These are phyloP conservation scores for Torymus auratus DNA, from an alignment of 2,888 invertebrate genomes.

Conservation along the genomic window DNA sequence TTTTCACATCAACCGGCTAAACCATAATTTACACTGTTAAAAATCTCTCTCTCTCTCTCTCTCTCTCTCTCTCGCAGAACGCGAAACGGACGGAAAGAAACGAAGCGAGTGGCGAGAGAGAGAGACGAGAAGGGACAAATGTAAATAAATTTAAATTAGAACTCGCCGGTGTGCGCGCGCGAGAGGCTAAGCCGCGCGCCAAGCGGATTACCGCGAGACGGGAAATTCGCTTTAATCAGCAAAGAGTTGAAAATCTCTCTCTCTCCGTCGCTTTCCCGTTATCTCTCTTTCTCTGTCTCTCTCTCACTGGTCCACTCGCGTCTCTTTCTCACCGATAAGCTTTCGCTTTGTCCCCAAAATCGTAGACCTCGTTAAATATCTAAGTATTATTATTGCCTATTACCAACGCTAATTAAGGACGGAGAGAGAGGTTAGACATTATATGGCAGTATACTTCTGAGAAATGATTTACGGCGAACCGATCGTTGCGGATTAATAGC, in stretches of 20 bases:
- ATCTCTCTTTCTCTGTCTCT: conserved; percentile 8
- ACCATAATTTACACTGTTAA: too few relatives aligned
- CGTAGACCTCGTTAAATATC: too few relatives aligned
- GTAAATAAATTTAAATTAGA: conserved; percentile 72
- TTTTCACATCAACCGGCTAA: too few relatives aligned
- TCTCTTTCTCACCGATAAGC: neutral
- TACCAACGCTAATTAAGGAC: too few relatives aligned
- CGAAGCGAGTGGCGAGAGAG: neutral
- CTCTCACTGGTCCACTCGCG: conserved; percentile 15
- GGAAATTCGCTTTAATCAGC: conserved; percentile 66
- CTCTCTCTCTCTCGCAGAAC: neutral
- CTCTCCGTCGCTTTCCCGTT: neutral
- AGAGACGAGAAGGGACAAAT: conserved; percentile 66
- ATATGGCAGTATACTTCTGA: too few relatives aligned
- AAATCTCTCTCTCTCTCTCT: too few relatives aligned
- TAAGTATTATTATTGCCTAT: too few relatives aligned
- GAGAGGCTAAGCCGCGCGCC: conserved; percentile 60
- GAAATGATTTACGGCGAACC: conserved; percentile 22
- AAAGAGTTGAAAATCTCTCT: conserved; percentile 64
- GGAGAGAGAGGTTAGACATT: neutral
- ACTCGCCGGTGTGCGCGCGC: conserved; percentile 40
- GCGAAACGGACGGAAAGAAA: neutral
- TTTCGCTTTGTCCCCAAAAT: too few relatives aligned
- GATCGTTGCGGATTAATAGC: conserved; percentile 33
- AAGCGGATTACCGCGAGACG: conserved; percentile 63